Conservation (phyloP, 2,888 invertebrate genomes). For the Strigamia crassipes region DNA sequence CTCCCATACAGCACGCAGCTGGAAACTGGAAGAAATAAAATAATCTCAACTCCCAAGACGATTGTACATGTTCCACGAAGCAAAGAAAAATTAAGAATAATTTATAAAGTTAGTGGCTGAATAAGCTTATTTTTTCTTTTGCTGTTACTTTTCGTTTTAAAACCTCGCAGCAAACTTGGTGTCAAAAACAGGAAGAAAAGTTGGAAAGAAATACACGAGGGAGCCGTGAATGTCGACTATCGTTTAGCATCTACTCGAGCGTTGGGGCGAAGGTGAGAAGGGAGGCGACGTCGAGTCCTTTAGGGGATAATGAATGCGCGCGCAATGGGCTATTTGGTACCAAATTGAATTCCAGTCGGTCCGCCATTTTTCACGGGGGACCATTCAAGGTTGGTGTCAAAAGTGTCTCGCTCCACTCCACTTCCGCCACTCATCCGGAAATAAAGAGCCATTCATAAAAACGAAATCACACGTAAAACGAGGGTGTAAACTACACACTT, state of each 20-base stretch:
- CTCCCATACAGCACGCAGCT: too few relatives aligned
- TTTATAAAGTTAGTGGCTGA: too few relatives aligned
- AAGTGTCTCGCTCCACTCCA: constrained; percentile 31
- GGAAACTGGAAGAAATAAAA: too few relatives aligned
- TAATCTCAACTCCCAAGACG: too few relatives aligned
- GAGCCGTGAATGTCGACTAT: constrained; percentile 32
- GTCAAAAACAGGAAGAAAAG: not conserved
- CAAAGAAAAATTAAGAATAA: too few relatives aligned
- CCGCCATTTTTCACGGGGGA: constrained; percentile 37
- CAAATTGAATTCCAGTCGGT: constrained; percentile 42
- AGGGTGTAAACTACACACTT: constrained; percentile 7
- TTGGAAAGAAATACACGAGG: not conserved
- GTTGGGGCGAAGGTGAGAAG: not conserved
- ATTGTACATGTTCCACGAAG: too few relatives aligned
- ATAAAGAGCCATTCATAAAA: constrained; percentile 40
- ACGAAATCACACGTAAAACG: constrained; percentile 34
- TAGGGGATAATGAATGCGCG: constrained; percentile 42
- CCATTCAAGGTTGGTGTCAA: constrained; percentile 42
- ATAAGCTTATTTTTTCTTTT: not conserved
- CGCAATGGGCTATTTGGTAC: constrained; percentile 42
- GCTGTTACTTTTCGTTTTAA: not conserved
- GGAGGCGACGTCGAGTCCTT: constrained; percentile 36
- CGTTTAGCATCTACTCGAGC: constrained; percentile 35
- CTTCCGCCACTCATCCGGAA: constrained; percentile 42
- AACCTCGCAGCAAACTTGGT: not conserved